Percentiles rank a stretch among this genome's conserved stretches.
Conservation (phyloP, 1,140 invertebrate species). For the Ridgeia piscesae region DNA sequence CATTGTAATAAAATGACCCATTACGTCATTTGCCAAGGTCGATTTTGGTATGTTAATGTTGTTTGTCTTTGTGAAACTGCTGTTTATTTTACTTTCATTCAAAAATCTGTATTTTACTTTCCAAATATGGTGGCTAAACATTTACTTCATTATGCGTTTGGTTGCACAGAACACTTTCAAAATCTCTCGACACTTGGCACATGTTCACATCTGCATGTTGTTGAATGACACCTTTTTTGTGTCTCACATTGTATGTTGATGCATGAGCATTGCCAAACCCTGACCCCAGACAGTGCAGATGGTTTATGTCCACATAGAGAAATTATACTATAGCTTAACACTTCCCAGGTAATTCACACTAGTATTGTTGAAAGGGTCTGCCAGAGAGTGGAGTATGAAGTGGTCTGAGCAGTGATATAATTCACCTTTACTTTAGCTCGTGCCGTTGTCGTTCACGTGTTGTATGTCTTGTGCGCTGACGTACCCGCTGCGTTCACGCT, state of each 20-base stretch:
- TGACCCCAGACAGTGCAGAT: too few relatives aligned
- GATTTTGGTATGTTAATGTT: neutral
- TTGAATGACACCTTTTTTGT: neutral
- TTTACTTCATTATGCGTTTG: neutral
- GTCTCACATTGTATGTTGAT: neutral
- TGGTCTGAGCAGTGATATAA: too few relatives aligned
- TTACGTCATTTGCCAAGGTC: neutral
- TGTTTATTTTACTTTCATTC: neutral
- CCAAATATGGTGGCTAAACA: neutral
- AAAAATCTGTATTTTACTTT: neutral
- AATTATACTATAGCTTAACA: too few relatives aligned
- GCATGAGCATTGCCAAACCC: too few relatives aligned
- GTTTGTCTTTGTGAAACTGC: neutral
- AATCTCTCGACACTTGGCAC: neutral
- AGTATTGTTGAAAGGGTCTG: too few relatives aligned
- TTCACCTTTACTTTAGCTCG: too few relatives aligned
- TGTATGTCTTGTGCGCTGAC: too few relatives aligned
- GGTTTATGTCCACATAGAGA: too few relatives aligned
- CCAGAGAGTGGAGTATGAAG: too few relatives aligned
- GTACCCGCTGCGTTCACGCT: too few relatives aligned
- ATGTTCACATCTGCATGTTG: neutral
- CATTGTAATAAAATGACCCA: neutral
- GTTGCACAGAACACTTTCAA: neutral
- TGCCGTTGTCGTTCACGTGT: too few relatives aligned
- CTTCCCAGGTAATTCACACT: too few relatives aligned